Base-by-base conservation (phyloP, 2,888 invertebrate genomes). In the Calameuta idolon region DNA sequence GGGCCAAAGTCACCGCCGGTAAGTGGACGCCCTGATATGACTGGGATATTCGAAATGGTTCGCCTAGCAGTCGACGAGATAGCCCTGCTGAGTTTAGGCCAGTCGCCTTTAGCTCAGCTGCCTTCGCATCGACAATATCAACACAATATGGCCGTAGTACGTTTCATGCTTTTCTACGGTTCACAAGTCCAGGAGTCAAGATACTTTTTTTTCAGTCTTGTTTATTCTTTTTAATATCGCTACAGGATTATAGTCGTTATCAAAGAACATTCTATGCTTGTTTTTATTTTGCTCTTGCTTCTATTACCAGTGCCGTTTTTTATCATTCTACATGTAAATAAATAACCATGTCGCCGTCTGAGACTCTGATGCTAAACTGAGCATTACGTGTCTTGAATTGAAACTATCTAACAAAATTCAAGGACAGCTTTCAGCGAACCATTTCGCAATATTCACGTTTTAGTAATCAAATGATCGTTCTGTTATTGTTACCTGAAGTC, bases 1-100 rank as follows among this genome's bases (percentile, higher is more conserved):
- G 81, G 82, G 82, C 79, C 85, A 87, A 88, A 83, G 87, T 88
- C 86, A 85, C 89, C 80, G 86, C 90, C 88, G 90, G 90, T 90
- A 89, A 90, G 90, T 90, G 82, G 81, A 83, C 83, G 83, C 85
- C 85, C 84, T 83, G 83, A 79, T 83, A 81, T 68, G 79, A 77
- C 75, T 69, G 76, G 75, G 81, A 86, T 82, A 84, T 81, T 79
- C 81, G 82, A 85, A 84, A 86, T 86, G 86, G 85, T 87, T 85
- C 82, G 83, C 82, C 77, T 81, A 83, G 85, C 84, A 85, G 85
- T 85, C 87, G 84, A 87, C 83, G 84, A 85, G 85, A 86, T 85
- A 88, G 86, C 83, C 83, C 84, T 82, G 81, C 83, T 83, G 83
- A 75, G 75, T 81, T 73, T 81, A 55, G 9, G 23, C 23, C n/a